A percentile compares a stretch with the other conserved stretches of the same genome.
Conservation (phyloP, 2,888 invertebrate genomes). For the Leucoptera coffeella region DNA sequence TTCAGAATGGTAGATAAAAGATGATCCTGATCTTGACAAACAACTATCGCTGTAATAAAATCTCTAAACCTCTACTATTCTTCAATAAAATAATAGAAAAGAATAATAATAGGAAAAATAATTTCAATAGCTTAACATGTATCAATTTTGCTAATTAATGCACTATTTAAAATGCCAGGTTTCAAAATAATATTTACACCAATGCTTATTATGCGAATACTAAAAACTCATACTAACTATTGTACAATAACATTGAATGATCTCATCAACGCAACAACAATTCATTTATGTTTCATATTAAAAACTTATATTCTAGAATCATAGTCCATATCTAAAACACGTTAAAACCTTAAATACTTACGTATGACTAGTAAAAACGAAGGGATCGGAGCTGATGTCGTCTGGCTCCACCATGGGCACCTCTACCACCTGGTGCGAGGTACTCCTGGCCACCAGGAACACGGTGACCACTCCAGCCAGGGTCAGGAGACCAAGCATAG, state of each 20-base stretch:
- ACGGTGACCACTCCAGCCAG: constrained; percentile 27
- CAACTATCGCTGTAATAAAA: no score
- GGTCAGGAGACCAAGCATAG: constrained; percentile 30
- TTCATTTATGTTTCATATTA: neutral
- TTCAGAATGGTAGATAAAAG: no score
- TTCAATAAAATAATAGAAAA: neutral
- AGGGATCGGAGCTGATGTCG: constrained; percentile 25
- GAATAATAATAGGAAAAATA: no score
- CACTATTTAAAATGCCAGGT: neutral
- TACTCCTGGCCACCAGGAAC: constrained; percentile 22
- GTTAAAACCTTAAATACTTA: constrained; percentile 9
- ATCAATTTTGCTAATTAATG: no score
- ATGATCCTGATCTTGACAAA: no score
- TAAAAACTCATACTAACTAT: no score
- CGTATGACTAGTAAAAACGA: constrained; percentile 30
- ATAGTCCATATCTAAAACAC: no score
- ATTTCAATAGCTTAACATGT: no score
- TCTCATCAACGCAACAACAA: neutral
- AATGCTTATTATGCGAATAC: no score
- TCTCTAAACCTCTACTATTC: neutral
- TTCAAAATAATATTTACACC: no score
- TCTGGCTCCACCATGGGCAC: constrained; percentile 18
- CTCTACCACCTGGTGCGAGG: constrained; percentile 12
- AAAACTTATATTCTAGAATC: neutral
- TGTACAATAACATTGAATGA: neutral